Conservation (phyloP, 2,797 vertebrate species). For the Pyrocephalus nanus region DNA sequence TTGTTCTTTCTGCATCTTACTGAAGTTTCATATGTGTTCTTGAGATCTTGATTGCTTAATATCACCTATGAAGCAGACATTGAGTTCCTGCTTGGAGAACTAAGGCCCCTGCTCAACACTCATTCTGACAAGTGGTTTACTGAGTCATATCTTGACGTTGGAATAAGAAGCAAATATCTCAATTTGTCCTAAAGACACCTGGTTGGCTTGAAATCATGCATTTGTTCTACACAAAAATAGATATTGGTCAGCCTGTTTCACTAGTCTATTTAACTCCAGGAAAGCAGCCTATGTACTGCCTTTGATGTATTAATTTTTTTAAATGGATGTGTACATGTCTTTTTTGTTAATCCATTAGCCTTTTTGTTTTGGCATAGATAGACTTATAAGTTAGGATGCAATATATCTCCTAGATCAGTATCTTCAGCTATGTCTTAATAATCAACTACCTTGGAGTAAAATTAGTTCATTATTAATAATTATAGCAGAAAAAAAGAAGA, state of each 20-base stretch:
- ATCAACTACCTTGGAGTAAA: neutral
- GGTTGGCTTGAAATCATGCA: conserved; percentile 1
- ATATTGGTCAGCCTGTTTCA: neutral
- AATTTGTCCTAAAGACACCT: neutral
- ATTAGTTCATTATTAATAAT: neutral
- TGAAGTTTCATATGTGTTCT: neutral
- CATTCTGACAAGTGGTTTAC: neutral
- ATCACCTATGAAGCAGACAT: neutral
- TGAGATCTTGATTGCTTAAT: neutral
- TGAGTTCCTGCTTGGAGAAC: neutral
- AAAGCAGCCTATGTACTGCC: neutral
- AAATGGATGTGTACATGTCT: neutral
- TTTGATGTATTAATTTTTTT: neutral
- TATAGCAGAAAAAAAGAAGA: neutral
- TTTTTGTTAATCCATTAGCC: neutral
- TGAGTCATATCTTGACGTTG: conserved; percentile 1
- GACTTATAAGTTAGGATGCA: neutral
- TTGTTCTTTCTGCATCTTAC: neutral
- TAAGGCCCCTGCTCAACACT: neutral
- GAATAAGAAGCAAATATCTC: neutral
- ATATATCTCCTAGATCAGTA: neutral
- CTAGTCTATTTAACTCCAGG: neutral
- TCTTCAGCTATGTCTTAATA: neutral
- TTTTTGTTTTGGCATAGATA: neutral
- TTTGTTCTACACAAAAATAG: conserved; percentile 18